phyloP scores from a whole-genome alignment of 1,140 invertebrate genomes.

The Patella vulgata region DNA sequence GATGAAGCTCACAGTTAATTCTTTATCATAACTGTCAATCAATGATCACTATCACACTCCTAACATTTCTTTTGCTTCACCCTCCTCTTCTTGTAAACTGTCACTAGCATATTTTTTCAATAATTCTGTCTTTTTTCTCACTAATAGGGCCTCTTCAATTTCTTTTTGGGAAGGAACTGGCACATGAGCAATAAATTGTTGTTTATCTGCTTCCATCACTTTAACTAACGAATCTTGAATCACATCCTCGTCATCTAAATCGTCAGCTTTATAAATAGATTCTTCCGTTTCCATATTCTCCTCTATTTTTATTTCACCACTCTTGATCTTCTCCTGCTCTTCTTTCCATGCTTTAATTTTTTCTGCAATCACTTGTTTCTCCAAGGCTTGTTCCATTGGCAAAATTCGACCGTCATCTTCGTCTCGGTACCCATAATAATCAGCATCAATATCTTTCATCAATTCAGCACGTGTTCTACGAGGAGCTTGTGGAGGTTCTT shows the following conservation, averaged over 20 bases:
- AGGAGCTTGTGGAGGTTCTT: slow-evolving; percentile 88
- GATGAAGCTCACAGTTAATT: too few species aligned
- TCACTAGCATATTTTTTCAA: slow-evolving; percentile 71
- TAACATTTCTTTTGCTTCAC: slow-evolving; percentile 54
- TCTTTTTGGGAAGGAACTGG: slow-evolving; percentile 66
- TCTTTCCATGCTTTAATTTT: slow-evolving; percentile 68
- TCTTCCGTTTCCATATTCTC: slow-evolving; percentile 32
- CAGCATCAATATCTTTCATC: slow-evolving; percentile 97
- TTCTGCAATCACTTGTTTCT: slow-evolving; percentile 72
- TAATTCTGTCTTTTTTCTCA: slow-evolving; percentile 89
- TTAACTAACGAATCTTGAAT: slow-evolving; percentile 54
- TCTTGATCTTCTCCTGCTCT: slow-evolving; percentile 61
- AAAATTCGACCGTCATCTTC: slow-evolving; percentile 96
- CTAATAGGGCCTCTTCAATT: slow-evolving; percentile 88
- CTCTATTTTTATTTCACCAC: slow-evolving; percentile 40
- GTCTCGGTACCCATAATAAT: slow-evolving; percentile 98
- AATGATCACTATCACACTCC: slow-evolving; percentile 61
- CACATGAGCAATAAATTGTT: slow-evolving; percentile 64
- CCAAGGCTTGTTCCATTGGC: slow-evolving; percentile 85
- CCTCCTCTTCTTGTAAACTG: slow-evolving; percentile 55
- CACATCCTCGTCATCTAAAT: slow-evolving; percentile 62
- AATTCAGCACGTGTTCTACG: slow-evolving; percentile 94
- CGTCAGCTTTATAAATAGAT: slow-evolving; percentile 28
- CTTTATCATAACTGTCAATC: too few species aligned
- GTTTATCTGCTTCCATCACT: slow-evolving; percentile 67